Evolutionary conservation across 2,888 invertebrate species (phyloP).

Genomic region (Sinodicranocentrus sp.): DNA sequence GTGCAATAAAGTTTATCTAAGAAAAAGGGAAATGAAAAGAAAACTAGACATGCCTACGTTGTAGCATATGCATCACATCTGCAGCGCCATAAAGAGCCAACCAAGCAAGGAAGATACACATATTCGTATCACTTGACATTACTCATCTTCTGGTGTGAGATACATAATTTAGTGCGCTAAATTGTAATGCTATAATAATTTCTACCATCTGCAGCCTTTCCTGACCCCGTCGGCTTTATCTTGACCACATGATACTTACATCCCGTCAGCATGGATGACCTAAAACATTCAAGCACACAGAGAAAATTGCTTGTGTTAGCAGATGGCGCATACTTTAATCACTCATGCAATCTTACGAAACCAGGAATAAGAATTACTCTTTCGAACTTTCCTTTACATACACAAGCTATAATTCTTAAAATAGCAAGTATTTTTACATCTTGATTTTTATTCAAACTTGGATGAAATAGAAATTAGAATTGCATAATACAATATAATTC

Average conservation of each 20-base stretch:
- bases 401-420: too few relatives aligned
- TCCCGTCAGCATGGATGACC: constrained; percentile 77
- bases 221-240: constrained; percentile 77
- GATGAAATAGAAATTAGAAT: too few relatives aligned
- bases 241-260: constrained; percentile 78
- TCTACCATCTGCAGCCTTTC: constrained; percentile 77
- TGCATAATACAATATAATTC: too few relatives aligned
- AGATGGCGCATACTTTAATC: neutral
- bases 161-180: constrained; percentile 31
- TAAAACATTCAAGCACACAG: constrained; percentile 24
- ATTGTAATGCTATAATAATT: constrained; percentile 38
- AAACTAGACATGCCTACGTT: constrained; percentile 15
- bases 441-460: too few relatives aligned
- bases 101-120: neutral
- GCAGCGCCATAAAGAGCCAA: too few relatives aligned
- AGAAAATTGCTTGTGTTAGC: neutral
- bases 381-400: too few relatives aligned
- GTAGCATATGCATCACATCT: too few relatives aligned
- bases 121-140: neutral
- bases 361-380: constrained; percentile 39
- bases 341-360: constrained; percentile 25
- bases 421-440: too few relatives aligned
- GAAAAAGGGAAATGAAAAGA: constrained; percentile 23
- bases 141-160: constrained; percentile 10
- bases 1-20: constrained; percentile 37